Conservation (phyloP, 2,113 vertebrate genomes). For the Silurus meridionalis region DNA sequence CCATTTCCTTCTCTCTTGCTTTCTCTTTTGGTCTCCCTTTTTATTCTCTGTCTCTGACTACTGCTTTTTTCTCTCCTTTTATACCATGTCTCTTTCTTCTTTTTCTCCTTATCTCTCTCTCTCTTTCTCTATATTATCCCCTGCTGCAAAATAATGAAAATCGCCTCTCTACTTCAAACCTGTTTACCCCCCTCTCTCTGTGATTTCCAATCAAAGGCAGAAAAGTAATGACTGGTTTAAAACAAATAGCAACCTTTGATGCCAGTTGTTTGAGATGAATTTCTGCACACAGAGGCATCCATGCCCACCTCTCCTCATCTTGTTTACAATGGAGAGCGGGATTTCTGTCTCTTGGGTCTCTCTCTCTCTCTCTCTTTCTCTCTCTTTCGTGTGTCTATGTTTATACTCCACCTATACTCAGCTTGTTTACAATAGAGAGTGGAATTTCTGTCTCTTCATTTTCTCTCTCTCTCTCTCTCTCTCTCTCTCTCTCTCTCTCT, state of each 20-base stretch:
- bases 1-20: background rate
- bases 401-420: too few relatives aligned
- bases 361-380: too few relatives aligned
- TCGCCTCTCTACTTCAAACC: background rate
- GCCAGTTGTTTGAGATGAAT: background rate
- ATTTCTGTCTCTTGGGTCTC: background rate
- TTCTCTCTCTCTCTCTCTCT: too few relatives aligned
- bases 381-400: too few relatives aligned
- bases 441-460: too few relatives aligned
- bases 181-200: background rate
- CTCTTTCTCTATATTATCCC: background rate
- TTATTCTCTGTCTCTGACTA: background rate
- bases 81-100: background rate
- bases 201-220: background rate
- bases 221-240: background rate
- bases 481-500: too few relatives aligned
- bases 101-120: background rate
- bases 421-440: too few relatives aligned
- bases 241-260: background rate
- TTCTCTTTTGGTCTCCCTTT: background rate
- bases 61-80: background rate
- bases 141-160: background rate
- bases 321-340: background rate
- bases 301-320: background rate
- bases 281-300: background rate